Evolutionary conservation across 2,888 invertebrate genomes (phyloP).

Genomic region (Doris montereyensis): DNA sequence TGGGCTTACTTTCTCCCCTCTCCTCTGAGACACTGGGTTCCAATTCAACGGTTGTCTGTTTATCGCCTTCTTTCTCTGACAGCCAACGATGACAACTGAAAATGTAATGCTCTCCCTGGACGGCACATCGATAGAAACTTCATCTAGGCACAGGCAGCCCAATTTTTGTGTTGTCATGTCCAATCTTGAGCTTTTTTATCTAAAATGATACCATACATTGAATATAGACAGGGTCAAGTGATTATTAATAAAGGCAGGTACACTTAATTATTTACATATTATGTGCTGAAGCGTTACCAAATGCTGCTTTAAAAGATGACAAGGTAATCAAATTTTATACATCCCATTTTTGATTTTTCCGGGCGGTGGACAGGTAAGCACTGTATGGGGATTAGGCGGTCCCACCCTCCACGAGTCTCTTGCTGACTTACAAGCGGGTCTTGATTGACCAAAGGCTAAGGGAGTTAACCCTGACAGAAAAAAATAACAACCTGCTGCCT

Average conservation of each 20-base stretch:
- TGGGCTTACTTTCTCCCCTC: conserved; percentile 65
- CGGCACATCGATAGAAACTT: conserved; percentile 69
- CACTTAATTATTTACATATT: not conserved
- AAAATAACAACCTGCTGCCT: no score
- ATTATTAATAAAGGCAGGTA: not conserved
- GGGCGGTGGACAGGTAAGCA: no score
- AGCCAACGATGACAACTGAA: conserved; percentile 73
- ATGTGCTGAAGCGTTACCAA: not conserved
- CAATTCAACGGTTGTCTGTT: conserved; percentile 69
- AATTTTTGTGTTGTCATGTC: conserved; percentile 68
- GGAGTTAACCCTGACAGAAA: no score
- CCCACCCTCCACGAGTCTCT: no score
- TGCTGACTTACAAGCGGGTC: no score
- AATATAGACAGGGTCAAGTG: no score
- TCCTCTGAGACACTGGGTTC: conserved; percentile 65
- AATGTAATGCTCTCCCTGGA: conserved; percentile 67
- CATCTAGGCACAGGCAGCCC: conserved; percentile 73
- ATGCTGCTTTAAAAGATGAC: not conserved
- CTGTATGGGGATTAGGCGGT: no score
- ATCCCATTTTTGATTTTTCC: not conserved
- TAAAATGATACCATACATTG: conserved; percentile 44
- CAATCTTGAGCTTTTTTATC: conserved; percentile 71
- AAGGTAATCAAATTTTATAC: not conserved
- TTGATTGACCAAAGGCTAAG: no score
- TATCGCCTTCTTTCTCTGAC: conserved; percentile 68